Conservation (phyloP, 2,113 vertebrate species). For the Hippocampus guttulatus region DNA sequence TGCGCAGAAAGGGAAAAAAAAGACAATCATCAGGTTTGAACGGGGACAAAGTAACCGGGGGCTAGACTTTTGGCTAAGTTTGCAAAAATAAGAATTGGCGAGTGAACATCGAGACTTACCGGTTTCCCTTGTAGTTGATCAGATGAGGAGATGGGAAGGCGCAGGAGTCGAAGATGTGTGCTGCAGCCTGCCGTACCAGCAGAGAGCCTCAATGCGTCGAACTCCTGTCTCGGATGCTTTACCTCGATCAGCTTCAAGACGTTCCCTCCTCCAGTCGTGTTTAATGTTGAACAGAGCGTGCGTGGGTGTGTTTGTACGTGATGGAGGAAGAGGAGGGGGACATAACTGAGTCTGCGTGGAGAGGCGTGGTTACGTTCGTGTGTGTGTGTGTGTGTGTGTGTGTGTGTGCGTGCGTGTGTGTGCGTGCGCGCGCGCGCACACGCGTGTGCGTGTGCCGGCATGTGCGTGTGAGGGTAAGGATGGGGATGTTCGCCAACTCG, state of each 20-base stretch:
- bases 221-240: constrained; percentile 26
- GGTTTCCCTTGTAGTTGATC: constrained; percentile 28
- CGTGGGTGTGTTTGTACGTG: constrained; percentile 22
- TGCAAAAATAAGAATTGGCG: constrained; percentile 5
- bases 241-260: constrained; percentile 36
- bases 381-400: constrained; percentile 9
- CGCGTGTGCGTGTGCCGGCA: no score
- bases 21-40: constrained; percentile 17
- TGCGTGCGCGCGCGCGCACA: no score
- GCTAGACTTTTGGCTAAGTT: constrained; percentile 42
- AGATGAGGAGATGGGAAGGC: constrained; percentile 22
- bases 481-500: not conserved
- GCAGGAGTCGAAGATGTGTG: not conserved
- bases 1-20: not conserved
- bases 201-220: constrained; percentile 20
- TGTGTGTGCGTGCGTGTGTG: not conserved
- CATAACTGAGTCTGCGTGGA: constrained; percentile 61
- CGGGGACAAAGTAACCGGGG: constrained; percentile 4
- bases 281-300: not conserved
- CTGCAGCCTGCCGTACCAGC: constrained; percentile 43
- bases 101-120: constrained; percentile 53
- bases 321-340: constrained; percentile 44
- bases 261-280: constrained; percentile 6
- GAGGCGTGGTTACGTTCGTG: constrained; percentile 46
- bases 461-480: not conserved